Conservation (phyloP, 2,113 vertebrate species). For the Eptesicus fuscus region DNA sequence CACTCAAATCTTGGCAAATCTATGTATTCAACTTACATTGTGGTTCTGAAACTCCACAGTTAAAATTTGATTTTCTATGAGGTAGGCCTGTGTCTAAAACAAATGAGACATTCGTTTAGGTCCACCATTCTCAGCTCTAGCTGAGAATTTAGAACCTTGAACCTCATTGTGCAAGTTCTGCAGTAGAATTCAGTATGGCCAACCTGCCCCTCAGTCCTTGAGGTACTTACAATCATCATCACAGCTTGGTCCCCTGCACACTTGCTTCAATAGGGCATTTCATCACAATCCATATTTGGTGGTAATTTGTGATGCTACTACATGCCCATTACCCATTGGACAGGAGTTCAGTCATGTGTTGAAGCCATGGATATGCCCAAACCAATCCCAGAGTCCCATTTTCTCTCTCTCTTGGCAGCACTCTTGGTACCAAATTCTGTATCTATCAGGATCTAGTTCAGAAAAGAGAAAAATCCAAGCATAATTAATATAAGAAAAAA, state of each 20-base stretch:
- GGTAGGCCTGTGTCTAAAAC: neutral
- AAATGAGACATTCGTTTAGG: conserved; percentile 10
- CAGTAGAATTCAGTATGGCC: neutral
- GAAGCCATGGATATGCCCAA: neutral
- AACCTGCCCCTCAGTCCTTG: neutral
- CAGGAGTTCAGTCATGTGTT: neutral
- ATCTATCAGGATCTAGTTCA: neutral
- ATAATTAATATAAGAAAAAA: neutral
- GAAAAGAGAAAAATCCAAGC: neutral
- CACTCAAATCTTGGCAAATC: neutral
- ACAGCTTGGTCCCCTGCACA: neutral
- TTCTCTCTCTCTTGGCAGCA: neutral
- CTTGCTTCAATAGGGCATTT: neutral
- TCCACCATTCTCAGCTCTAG: neutral
- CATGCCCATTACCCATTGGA: neutral
- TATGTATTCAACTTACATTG: neutral
- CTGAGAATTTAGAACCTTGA: neutral
- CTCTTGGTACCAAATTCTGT: neutral
- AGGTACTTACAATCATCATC: neutral
- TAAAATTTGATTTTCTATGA: neutral
- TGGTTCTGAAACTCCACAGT: neutral
- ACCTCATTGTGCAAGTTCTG: neutral
- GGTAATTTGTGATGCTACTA: conserved; percentile 26
- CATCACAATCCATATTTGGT: neutral
- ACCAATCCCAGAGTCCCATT: neutral